phyloP scores from a whole-genome alignment of 2,888 invertebrate species.

The Aporophyla nigra region DNA sequence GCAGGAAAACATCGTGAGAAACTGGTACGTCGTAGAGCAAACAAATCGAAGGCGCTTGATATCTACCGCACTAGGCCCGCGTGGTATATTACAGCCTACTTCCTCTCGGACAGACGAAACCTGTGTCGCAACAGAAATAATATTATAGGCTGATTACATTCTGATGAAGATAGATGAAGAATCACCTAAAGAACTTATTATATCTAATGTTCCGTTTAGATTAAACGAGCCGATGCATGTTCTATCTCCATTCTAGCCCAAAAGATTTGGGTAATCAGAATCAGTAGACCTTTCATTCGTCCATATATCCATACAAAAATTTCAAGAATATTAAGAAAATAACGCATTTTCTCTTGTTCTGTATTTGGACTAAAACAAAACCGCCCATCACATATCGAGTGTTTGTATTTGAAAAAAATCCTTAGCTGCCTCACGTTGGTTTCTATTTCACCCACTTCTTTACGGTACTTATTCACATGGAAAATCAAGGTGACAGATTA shows the following conservation, averaged over 20 bases:
- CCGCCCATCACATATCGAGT: background rate
- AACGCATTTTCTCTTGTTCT: no score
- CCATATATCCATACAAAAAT: background rate
- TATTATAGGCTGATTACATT: no score
- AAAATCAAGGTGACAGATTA: conserved; percentile 35
- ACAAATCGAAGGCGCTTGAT: no score
- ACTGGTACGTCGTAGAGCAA: no score
- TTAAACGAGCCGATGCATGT: background rate
- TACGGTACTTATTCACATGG: conserved; percentile 13
- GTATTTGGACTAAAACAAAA: background rate
- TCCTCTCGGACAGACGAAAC: no score
- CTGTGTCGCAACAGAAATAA: no score
- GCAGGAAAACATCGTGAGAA: no score
- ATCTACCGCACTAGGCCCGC: no score
- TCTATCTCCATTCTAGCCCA: background rate
- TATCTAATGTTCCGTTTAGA: no score
- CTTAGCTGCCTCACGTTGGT: background rate
- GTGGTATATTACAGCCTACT: no score
- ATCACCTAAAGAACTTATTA: background rate
- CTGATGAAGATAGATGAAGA: background rate
- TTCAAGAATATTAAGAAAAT: background rate
- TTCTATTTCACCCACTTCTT: conserved; percentile 5
- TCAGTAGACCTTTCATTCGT: background rate
- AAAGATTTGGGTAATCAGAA: background rate
- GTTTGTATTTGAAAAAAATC: background rate